These are phyloP conservation scores for Hymenochirus boettgeri DNA, from an alignment of 2,113 vertebrate species.

Conservation along the genomic window DNA sequence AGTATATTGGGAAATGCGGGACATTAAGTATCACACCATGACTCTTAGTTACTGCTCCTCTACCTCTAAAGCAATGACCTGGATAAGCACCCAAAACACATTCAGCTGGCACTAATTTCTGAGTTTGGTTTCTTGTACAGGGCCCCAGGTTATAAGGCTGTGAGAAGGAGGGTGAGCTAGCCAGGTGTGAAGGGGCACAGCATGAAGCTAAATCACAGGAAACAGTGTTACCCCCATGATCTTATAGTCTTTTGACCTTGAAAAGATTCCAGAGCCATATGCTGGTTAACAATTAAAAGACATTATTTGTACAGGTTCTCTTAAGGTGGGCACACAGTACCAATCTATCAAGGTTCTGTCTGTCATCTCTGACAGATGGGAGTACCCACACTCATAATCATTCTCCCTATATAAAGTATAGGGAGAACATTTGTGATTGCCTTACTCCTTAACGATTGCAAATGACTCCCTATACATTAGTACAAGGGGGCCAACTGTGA, in stretches of 20 bases:
- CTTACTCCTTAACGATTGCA: too few relatives aligned
- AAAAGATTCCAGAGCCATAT: conserved; percentile 4
- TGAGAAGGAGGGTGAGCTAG: conserved; percentile 48
- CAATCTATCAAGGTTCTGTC: too few relatives aligned
- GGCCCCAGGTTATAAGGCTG: conserved; percentile 51
- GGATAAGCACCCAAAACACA: conserved; percentile 46
- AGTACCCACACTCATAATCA: too few relatives aligned
- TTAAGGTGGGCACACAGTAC: too few relatives aligned
- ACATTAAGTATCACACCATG: conserved; percentile 15
- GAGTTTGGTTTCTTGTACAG: conserved; percentile 47
- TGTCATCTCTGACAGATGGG: too few relatives aligned
- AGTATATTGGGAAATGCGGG: neutral
- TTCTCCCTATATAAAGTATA: too few relatives aligned
- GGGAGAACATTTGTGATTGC: too few relatives aligned
- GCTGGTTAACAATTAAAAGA: neutral
- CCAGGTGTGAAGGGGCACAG: conserved; percentile 61
- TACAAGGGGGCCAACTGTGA: too few relatives aligned
- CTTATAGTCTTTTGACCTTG: conserved; percentile 56
- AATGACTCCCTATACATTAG: too few relatives aligned
- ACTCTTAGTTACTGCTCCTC: conserved; percentile 53
- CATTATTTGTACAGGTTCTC: too few relatives aligned
- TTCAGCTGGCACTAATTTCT: conserved; percentile 54
- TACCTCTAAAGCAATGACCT: conserved; percentile 52
- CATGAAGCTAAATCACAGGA: conserved; percentile 49
- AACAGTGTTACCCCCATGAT: conserved; percentile 50